A percentile compares a stretch with the other conserved stretches of the same genome.
Conservation (phyloP, 2,113 vertebrate genomes). For the Mirza zaza region DNA sequence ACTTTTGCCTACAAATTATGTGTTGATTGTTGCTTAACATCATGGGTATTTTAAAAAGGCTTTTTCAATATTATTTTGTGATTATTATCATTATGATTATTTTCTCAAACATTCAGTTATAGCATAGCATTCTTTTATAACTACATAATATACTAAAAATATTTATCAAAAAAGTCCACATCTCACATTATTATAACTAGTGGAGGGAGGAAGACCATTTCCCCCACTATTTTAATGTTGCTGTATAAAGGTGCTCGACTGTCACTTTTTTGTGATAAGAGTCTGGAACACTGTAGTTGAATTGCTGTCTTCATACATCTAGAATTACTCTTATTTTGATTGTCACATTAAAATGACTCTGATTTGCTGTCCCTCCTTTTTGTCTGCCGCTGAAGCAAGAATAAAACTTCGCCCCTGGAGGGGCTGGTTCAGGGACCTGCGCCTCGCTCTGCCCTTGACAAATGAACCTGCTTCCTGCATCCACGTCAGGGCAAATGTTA, state of each 20-base stretch:
- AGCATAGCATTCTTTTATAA: neutral
- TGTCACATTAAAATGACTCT: neutral
- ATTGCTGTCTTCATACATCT: neutral
- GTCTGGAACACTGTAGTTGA: neutral
- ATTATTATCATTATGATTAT: neutral
- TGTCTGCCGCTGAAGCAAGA: neutral
- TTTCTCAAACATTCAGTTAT: neutral
- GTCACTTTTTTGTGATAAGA: neutral
- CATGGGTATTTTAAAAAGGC: neutral
- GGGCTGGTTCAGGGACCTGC: no score
- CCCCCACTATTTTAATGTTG: neutral
- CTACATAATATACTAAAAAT: neutral
- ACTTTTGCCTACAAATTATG: neutral
- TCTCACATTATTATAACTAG: neutral
- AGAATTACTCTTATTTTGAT: neutral
- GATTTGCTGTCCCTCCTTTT: rapidly evolving
- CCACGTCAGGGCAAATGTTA: neutral
- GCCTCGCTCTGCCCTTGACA: neutral
- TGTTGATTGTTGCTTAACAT: neutral
- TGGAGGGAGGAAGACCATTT: neutral
- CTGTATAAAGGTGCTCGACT: rapidly evolving
- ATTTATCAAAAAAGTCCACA: neutral
- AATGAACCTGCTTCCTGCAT: neutral
- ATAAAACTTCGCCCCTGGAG: neutral
- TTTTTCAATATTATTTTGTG: neutral